phyloP scores from a whole-genome alignment of 2,797 vertebrate species.

The Dendrocincla tyrannina region DNA sequence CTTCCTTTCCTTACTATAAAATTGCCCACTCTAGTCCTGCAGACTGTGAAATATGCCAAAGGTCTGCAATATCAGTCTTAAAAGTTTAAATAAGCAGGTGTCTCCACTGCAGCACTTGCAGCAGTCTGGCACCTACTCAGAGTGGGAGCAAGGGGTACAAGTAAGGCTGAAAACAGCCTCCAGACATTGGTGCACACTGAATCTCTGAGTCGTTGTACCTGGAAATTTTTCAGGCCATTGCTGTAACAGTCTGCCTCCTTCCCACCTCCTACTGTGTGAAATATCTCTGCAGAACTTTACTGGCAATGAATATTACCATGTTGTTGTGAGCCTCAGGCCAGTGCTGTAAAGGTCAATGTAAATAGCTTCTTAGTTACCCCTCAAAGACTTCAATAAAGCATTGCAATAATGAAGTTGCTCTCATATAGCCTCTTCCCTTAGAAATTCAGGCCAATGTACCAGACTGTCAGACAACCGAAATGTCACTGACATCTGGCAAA shows the following conservation, averaged over 20 bases:
- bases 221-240: not conserved
- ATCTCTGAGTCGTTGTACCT: not conserved
- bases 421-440: not conserved
- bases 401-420: conserved; percentile 16
- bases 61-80: not conserved
- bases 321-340: conserved; percentile 8
- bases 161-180: not conserved
- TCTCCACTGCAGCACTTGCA: not conserved
- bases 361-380: conserved; percentile 15
- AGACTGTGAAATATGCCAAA: not conserved
- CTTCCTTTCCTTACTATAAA: not conserved
- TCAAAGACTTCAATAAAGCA: conserved; percentile 3
- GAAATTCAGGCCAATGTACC: not conserved
- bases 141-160: not conserved
- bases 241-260: not conserved
- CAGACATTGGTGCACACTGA: not conserved
- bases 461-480: not conserved
- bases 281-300: not conserved
- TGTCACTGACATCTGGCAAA: not conserved
- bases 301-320: not conserved
- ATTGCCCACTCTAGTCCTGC: not conserved
- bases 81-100: not conserved
- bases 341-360: not conserved
- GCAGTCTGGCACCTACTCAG: not conserved
- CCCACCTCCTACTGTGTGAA: not conserved